These are phyloP conservation scores for Tragulus kanchil DNA, from an alignment of 2,113 vertebrate genomes.

Conservation along the genomic window DNA sequence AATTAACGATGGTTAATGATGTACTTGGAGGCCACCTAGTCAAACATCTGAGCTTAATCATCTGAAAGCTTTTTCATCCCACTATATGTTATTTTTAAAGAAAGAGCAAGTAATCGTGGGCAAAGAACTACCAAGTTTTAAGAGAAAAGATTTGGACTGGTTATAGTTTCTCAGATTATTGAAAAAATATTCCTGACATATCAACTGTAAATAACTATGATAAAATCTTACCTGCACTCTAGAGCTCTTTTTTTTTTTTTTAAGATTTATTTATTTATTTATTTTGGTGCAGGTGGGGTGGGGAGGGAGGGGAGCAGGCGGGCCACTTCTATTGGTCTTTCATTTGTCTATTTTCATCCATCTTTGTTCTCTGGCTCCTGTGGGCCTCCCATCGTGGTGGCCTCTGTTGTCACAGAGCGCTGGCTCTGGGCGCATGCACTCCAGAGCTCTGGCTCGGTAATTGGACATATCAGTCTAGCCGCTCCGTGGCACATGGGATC, in stretches of 20 bases:
- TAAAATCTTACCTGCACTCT: not conserved
- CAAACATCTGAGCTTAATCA: slow-evolving; percentile 67
- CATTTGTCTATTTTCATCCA: too few relatives aligned
- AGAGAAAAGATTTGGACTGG: not conserved
- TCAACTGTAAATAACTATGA: not conserved
- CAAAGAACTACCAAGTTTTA: slow-evolving; percentile 29
- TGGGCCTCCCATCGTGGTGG: too few relatives aligned
- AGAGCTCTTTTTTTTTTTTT: not conserved
- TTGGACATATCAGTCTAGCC: too few relatives aligned
- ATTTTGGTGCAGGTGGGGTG: too few relatives aligned
- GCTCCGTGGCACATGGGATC: too few relatives aligned
- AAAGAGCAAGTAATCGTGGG: not conserved
- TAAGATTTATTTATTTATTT: too few relatives aligned
- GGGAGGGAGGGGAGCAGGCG: too few relatives aligned
- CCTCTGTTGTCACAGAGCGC: too few relatives aligned
- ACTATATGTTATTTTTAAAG: slow-evolving; percentile 62
- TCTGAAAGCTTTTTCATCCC: slow-evolving; percentile 55
- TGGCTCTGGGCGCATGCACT: too few relatives aligned
- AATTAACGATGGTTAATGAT: not conserved
- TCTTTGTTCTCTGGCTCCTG: too few relatives aligned
- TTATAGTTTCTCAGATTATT: slow-evolving; percentile 27
- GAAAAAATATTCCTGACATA: slow-evolving; percentile 50
- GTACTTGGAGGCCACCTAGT: slow-evolving; percentile 51
- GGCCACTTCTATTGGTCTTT: too few relatives aligned
- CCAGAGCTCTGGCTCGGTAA: too few relatives aligned